These are phyloP conservation scores for Magallana ariakensis DNA, from an alignment of 1,140 invertebrate species.

Conservation along the genomic window DNA sequence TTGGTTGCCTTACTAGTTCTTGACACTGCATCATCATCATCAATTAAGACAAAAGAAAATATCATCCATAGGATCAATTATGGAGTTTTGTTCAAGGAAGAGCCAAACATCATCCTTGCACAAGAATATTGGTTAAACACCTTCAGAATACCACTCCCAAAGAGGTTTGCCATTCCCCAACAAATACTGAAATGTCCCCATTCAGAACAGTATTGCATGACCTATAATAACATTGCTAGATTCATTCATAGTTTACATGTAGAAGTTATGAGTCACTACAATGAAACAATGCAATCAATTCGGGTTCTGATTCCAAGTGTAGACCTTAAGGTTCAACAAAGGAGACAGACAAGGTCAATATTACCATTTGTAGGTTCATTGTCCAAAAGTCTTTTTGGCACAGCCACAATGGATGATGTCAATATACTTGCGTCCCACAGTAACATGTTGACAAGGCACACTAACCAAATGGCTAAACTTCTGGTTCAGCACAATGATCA, in stretches of 20 bases:
- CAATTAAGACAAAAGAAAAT: no score
- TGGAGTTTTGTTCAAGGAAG: no score
- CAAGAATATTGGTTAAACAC: no score
- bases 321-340: background rate
- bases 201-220: background rate
- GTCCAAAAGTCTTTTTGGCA: conserved; percentile 39
- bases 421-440: conserved; percentile 44
- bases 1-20: no score
- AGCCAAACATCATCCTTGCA: no score
- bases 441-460: conserved; percentile 34
- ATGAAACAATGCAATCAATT: conserved; percentile 45
- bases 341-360: background rate
- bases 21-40: no score
- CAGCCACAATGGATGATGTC: conserved; percentile 53
- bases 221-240: conserved; percentile 14
- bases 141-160: no score
- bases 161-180: no score
- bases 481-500: conserved; percentile 35
- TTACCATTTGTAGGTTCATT: conserved; percentile 49
- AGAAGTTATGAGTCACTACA: conserved; percentile 24
- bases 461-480: conserved; percentile 5
- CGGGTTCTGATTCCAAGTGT: conserved; percentile 32
- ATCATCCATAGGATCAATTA: no score
- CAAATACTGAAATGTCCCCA: no score
- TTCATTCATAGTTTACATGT: conserved; percentile 42